Evolutionary conservation across 2,888 invertebrate species (phyloP).

Genomic region (Lasioglossum oenotherae): DNA sequence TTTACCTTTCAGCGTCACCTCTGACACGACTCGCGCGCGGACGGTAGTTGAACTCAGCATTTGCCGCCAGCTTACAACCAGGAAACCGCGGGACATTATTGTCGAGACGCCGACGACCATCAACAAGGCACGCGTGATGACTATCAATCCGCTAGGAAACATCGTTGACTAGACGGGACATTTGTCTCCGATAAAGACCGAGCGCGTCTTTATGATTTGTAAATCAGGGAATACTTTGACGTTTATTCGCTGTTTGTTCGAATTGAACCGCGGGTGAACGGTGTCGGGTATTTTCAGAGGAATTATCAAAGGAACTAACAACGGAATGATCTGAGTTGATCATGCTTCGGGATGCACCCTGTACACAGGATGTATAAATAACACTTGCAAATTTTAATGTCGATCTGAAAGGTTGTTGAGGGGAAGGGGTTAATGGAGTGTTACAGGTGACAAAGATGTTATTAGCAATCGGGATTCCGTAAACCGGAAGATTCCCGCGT

Average conservation of each 20-base stretch:
- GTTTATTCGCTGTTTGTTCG: slow-evolving; percentile 43
- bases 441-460: no score
- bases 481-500: neutral
- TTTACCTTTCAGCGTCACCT: slow-evolving; percentile 40
- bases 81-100: slow-evolving; percentile 62
- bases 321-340: no score
- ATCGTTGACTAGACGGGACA: slow-evolving; percentile 8
- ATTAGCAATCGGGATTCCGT: neutral
- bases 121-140: slow-evolving; percentile 46
- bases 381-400: no score
- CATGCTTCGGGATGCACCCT: no score
- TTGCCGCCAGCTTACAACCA: slow-evolving; percentile 58
- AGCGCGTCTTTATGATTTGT: slow-evolving; percentile 6
- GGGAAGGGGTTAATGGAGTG: no score
- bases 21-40: slow-evolving; percentile 34
- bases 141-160: slow-evolving; percentile 44
- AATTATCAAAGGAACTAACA: neutral
- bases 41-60: slow-evolving; percentile 61
- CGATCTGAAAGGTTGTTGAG: no score
- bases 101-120: slow-evolving; percentile 56
- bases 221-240: slow-evolving; percentile 47
- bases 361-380: no score
- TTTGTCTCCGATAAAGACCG: slow-evolving; percentile 41
- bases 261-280: slow-evolving; percentile 38
- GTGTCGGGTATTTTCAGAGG: neutral